Evolutionary conservation across 1,140 invertebrate genomes (phyloP), one percentile per base, ranked within the genome.

Genomic region (Lordiphosa clarofinis): DNA sequence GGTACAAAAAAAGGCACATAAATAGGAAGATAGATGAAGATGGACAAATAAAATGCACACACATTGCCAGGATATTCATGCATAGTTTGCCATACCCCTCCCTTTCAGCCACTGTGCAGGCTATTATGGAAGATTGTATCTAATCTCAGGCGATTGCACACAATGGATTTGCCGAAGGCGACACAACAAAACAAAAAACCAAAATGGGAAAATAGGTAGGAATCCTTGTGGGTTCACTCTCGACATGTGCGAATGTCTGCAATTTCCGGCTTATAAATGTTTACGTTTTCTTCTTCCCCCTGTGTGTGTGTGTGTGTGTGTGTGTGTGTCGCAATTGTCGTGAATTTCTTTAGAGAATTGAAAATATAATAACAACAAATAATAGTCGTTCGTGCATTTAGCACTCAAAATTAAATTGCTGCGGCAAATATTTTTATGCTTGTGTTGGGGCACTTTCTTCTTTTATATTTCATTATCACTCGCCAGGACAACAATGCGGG

Each of bases 91-190:
- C 54, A 28, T 21, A 4, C 42, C 55, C 13, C 37, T 28, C 19
- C 12, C 13, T 8, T 31, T 13, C 13, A 37, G 21, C 11, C 47
- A 15, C 37, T 59, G 42, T 67, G 56, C 58, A 72, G 55, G 67
- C 78, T 73, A 82, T 84, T 82, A 82, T 70, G 63, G 79, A 78
- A 82, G 78, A 84, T 84, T 84, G 78, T 84, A 84, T 84, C 78
- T 84, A 84, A 84, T 84, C 78, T 86, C 73, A 61, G 78, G 54
- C 78, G 78, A 84, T 84, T 84, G 78, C 79, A 84, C 78, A 84
- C 78, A 84, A 84, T 84, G 78, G 78, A 84, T 84, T 84, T 73
- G 78, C 79, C 76, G 42, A 72, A 65, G 78, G 76, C 74, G 74
- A 67, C 67, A 75, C 60, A 73, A 57, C 28, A 68, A 61, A 40